Base-by-base conservation (phyloP, 2,888 invertebrate species). In the Erpobdella octoculata region DNA sequence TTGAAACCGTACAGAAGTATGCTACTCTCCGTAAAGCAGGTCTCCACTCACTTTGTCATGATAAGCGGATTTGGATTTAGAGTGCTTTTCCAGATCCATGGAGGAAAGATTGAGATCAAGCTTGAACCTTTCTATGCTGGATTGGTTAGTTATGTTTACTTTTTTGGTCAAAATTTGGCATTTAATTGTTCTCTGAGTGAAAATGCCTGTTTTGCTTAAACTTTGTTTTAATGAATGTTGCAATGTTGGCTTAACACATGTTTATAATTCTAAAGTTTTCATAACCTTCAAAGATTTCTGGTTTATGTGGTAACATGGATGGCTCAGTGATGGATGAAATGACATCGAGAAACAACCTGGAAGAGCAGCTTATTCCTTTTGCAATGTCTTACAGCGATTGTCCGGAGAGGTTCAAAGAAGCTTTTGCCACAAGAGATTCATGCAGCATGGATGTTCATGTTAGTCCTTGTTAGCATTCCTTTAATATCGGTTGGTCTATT, bases 261-360 rank as follows among this genome's bases (percentile, higher is more conserved):
- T 6, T n/a, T n/a, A 4, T 25, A 5, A 41, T 37, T 41, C 31
- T 9, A 28, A 8, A 4, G 21, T 62, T 33, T 33, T 62, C 33
- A n/a, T 21, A 1, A 62, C 9, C 21, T 53, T 35, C 36, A 37
- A 71, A 76, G 76, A 67, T 89, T 9, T 88, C 88, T 83, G 93
- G 93, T 71, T 85, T 93, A 0, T 93, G 93, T 80, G 93, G 93
- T 1, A 92, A 93, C 82, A 75, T 74, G 74, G 76, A 76, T 61
- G 74, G 75, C 6, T 73, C 71, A 12, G 65, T 75, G 21, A 38
- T 59, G 41, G 72, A 76, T 70, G 76, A 76, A 9, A 73, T 71
- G 53, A 73, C 71, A 18, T 73, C 76, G 4, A 73, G 69, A 33
- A 71, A 71, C 53, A 75, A 65, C 35, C 33, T 73, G 21, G 71